Base-by-base conservation (phyloP, 2,888 invertebrate species). In the Troides aeacus region DNA sequence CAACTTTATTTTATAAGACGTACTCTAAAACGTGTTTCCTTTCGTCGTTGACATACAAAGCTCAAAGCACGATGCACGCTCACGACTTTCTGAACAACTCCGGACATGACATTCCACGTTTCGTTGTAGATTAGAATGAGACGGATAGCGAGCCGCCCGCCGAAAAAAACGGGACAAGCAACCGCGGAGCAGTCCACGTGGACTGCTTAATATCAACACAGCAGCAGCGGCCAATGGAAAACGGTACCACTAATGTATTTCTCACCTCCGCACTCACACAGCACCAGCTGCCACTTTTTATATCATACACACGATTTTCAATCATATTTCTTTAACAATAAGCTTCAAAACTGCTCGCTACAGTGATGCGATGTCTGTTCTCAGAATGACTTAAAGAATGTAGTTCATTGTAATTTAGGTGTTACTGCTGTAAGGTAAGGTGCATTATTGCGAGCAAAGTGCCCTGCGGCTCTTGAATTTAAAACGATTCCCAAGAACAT, bases 161-260 rank as follows among this genome's bases (percentile, higher is more conserved):
- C 82, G 87, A 89, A 92, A 91, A 90, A 92, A 92, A 91, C 87
- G 92, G 89, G 92, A 92, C 90, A 88, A 88, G 86, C 84, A 81
- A 91, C 88, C 87, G 79, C 85, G 85, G 84, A 87, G 82, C 85
- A 87, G 92, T 92, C 92, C 92, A 92, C 92, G 92, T 92, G 92
- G 92, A 92, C 92, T 90, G 87, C 88, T 90, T 90, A 90, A 89
- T 90, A 91, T 90, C 90, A 90, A 92, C 92, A 92, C 92, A 85
- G 92, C 86, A 91, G 92, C 91, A 86, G 87, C 90, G 90, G 90
- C 93, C 93, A 93, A 93, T 93, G 87, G 92, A 88, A 90, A 91
- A 91, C 91, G 90, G 90, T 85, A 92, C 90, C 91, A 89, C 92
- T 93, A 93, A 93, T 93, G 93, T 93, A 93, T 93, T 93, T 93